Conservation (phyloP, 2,113 vertebrate species). For the Laticauda laticaudata region DNA sequence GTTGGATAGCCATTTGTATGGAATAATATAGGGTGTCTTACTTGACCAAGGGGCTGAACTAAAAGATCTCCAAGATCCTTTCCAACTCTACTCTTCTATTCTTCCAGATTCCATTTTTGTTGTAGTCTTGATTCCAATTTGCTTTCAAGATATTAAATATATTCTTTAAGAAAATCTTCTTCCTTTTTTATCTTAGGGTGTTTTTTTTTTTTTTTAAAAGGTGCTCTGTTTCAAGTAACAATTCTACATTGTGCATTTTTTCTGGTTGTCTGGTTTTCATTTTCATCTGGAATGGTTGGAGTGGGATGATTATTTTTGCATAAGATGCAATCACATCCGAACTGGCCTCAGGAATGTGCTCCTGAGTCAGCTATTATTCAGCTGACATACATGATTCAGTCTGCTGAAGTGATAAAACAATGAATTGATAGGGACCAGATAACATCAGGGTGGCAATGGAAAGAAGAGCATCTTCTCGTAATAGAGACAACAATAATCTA, state of each 20-base stretch:
- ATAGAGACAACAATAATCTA: not conserved
- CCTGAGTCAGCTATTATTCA: not conserved
- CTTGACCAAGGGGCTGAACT: not conserved
- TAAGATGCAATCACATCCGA: no score
- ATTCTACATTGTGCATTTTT: conserved; percentile 50
- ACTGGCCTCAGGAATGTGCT: not conserved
- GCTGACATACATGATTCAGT: not conserved
- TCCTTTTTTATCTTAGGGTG: not conserved
- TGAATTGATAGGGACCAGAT: no score
- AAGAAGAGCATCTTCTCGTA: not conserved
- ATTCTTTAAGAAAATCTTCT: not conserved
- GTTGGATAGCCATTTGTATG: no score
- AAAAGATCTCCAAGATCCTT: not conserved
- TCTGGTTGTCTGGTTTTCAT: conserved; percentile 42
- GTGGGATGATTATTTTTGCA: conserved; percentile 52
- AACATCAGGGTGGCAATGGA: not conserved
- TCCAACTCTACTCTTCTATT: not conserved
- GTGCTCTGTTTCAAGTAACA: conserved; percentile 41
- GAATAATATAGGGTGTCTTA: not conserved
- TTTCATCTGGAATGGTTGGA: conserved; percentile 38
- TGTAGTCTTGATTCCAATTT: not conserved
- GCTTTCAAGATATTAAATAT: not conserved
- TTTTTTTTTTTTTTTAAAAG: not conserved
- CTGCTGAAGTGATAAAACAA: not conserved
- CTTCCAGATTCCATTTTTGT: not conserved